phyloP scores from a whole-genome alignment of 2,797 vertebrate species.

The Basileuterus tristriatus region DNA sequence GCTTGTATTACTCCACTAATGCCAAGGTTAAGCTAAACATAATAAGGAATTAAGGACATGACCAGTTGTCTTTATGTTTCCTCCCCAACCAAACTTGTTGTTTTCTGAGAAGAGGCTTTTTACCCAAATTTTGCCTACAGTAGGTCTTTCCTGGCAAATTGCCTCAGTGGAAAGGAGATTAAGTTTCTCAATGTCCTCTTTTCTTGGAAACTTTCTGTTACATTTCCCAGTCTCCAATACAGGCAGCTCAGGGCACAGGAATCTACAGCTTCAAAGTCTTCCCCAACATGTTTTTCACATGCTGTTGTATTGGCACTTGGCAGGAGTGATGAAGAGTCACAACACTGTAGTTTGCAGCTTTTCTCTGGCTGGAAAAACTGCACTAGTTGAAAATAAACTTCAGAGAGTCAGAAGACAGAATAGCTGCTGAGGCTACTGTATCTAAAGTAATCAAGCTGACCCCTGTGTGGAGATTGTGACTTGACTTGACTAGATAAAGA shows the following conservation, averaged over 20 bases:
- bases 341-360: not conserved
- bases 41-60: not conserved
- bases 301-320: not conserved
- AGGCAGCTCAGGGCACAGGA: not conserved
- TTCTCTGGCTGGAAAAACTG: not conserved
- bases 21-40: not conserved
- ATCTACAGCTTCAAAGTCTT: not conserved
- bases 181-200: slow-evolving; percentile 13
- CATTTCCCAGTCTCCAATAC: not conserved
- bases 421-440: not conserved
- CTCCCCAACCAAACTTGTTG: not conserved
- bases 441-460: not conserved
- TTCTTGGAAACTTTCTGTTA: slow-evolving; percentile 6
- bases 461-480: not conserved
- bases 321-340: not conserved
- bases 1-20: not conserved
- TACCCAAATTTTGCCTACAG: not conserved
- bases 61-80: slow-evolving; percentile 1
- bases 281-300: not conserved
- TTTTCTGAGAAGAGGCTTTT: not conserved
- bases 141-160: slow-evolving; percentile 24
- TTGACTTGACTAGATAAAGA: not conserved
- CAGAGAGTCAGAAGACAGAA: not conserved
- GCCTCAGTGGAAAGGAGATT: not conserved
- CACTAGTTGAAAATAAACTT: not conserved